Evolutionary conservation across 2,113 vertebrate species (phyloP).

Genomic region (Oceanites oceanicus): DNA sequence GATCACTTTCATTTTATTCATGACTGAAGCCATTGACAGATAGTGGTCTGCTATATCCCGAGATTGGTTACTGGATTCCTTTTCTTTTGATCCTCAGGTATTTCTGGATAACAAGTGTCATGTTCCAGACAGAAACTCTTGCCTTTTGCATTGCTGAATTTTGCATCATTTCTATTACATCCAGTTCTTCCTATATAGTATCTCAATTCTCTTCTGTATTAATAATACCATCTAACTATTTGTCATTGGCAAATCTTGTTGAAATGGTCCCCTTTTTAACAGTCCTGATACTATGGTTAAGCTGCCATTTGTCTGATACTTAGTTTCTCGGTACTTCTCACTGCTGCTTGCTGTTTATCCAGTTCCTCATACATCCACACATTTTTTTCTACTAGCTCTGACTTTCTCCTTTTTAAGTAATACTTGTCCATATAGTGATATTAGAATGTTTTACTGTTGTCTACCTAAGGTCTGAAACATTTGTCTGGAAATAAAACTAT

Average conservation of each 20-base stretch:
- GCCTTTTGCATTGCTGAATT: background rate
- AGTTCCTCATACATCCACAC: background rate
- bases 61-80: background rate
- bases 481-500: background rate
- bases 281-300: background rate
- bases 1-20: background rate
- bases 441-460: background rate
- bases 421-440: background rate
- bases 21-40: background rate
- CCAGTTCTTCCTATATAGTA: background rate
- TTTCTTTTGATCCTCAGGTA: background rate
- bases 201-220: background rate
- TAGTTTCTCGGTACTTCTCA: background rate
- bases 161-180: background rate
- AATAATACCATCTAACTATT: background rate
- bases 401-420: background rate
- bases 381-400: background rate
- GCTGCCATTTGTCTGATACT: background rate
- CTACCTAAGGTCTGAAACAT: background rate
- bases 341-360: background rate
- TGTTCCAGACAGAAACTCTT: background rate
- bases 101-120: background rate
- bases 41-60: background rate
- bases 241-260: background rate
- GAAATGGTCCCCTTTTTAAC: background rate